phyloP scores from a whole-genome alignment of 30 jellyfish, hydroid and myxozoan species.

The Aurelia aurita region DNA sequence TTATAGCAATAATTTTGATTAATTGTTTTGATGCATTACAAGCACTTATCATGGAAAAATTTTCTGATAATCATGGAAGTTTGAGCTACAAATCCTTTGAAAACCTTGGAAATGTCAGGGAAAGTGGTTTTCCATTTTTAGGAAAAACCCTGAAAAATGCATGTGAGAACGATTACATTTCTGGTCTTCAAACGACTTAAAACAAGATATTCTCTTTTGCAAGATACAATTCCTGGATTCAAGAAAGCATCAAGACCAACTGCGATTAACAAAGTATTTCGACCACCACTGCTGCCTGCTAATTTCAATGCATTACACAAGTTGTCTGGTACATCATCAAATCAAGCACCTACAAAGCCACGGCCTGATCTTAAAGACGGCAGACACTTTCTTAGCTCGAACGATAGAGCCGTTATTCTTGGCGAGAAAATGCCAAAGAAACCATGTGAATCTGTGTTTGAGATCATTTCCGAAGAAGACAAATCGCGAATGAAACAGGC shows the following conservation, averaged over 20 bases:
- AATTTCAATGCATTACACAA: constrained; percentile 65
- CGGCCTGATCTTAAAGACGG: background rate
- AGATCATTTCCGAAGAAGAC: constrained; percentile 46
- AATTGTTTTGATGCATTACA: too few species aligned
- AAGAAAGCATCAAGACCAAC: constrained; percentile 65
- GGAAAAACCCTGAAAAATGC: too few species aligned
- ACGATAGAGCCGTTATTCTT: constrained; percentile 75
- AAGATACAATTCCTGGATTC: constrained; percentile 85
- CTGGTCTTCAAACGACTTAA: too few species aligned
- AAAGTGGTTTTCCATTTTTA: too few species aligned
- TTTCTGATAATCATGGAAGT: too few species aligned
- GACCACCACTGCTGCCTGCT: constrained; percentile 76
- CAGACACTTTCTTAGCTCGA: constrained; percentile 42
- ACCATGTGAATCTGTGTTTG: constrained; percentile 46
- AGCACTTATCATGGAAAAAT: too few species aligned
- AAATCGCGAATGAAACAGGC: background rate
- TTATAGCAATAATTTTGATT: too few species aligned
- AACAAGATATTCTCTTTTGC: background rate
- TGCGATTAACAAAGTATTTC: constrained; percentile 48
- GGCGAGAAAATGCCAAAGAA: constrained; percentile 68
- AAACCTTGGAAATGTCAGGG: too few species aligned
- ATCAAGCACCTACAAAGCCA: background rate
- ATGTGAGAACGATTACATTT: too few species aligned
- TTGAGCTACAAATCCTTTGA: too few species aligned
- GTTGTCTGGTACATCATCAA: background rate